Conservation (phyloP, 1,140 invertebrate species). For the Papilio polyxenes region DNA sequence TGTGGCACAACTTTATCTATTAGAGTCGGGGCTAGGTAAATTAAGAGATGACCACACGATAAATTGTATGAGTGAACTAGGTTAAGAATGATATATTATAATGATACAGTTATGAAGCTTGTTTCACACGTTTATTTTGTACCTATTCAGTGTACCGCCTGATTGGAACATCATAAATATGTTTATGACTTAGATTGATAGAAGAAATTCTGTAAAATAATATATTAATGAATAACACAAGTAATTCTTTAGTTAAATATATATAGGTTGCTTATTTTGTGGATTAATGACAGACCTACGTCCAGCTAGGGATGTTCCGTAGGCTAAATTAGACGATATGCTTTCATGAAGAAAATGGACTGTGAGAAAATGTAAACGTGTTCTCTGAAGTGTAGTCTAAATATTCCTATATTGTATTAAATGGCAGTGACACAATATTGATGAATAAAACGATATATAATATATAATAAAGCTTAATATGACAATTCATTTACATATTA, state of each 20-base stretch:
- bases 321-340: too few species aligned
- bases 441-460: too few species aligned
- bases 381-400: too few species aligned
- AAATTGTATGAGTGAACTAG: constrained; percentile 25
- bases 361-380: too few species aligned
- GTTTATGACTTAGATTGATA: constrained; percentile 1
- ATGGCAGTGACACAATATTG: background rate
- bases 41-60: constrained; percentile 36
- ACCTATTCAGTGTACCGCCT: background rate
- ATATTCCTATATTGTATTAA: too few species aligned
- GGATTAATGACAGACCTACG: background rate
- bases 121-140: constrained; percentile 21
- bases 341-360: too few species aligned
- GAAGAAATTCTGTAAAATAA: background rate
- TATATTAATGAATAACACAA: background rate
- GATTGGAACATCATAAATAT: background rate
- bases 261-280: background rate
- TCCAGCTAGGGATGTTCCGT: too few species aligned
- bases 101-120: constrained; percentile 24
- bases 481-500: background rate
- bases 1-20: constrained; percentile 37
- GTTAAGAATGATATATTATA: constrained; percentile 35
- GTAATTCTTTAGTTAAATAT: background rate
- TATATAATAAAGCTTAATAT: background rate
- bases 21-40: constrained; percentile 35